Conservation (phyloP, 2,797 vertebrate species). For the Oryzias dopingdopingensis region DNA sequence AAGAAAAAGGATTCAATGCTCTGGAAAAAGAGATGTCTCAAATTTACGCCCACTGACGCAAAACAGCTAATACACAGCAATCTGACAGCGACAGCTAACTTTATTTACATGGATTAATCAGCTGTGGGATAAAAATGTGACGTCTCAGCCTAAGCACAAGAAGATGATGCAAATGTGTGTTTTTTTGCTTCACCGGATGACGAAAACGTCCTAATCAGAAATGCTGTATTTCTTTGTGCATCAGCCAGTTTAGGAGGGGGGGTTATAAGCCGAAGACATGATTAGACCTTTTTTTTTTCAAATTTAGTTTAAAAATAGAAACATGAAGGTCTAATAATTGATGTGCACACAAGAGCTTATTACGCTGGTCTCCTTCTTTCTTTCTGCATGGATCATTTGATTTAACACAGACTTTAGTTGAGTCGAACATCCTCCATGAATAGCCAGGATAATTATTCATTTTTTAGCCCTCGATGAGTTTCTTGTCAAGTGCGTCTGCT, state of each 20-base stretch:
- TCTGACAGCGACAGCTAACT: conserved; percentile 2
- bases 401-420: conserved; percentile 34
- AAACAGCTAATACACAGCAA: conserved; percentile 2
- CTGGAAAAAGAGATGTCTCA: conserved; percentile 16
- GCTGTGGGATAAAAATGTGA: conserved; percentile 27
- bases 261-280: too few relatives aligned
- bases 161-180: conserved; percentile 42
- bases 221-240: conserved; percentile 1
- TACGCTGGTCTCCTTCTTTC: conserved; percentile 2
- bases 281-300: background rate
- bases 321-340: background rate
- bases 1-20: conserved; percentile 8
- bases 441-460: conserved; percentile 25
- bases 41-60: conserved; percentile 12
- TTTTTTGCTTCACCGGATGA: conserved; percentile 12
- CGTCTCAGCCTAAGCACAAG: conserved; percentile 24
- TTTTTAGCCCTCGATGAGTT: conserved; percentile 16
- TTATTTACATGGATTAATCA: conserved; percentile 20
- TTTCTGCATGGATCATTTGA: conserved; percentile 26
- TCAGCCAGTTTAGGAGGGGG: too few relatives aligned
- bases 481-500: background rate
- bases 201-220: conserved; percentile 6
- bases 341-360: conserved; percentile 20
- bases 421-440: conserved; percentile 40
- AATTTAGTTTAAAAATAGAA: background rate